These are phyloP conservation scores for Stylophora pistillata DNA, from an alignment of 64 coral and sea anemone genomes.

Conservation along the genomic window DNA sequence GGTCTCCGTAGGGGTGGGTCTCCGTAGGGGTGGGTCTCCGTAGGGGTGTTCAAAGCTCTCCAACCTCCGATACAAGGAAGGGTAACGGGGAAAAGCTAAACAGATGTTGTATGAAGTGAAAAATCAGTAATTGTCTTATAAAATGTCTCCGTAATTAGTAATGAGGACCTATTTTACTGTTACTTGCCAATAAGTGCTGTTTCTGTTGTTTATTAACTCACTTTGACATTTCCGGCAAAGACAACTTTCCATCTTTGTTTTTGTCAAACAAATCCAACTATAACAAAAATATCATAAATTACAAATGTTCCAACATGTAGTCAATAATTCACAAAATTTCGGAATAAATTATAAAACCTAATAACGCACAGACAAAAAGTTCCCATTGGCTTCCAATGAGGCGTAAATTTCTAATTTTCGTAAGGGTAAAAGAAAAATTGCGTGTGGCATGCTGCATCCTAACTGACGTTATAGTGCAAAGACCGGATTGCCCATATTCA, in stretches of 20 bases:
- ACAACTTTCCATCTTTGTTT: slow-evolving; percentile 41
- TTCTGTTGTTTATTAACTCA: background rate
- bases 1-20: too few species aligned
- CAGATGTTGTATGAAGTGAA: too few species aligned
- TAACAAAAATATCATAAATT: background rate
- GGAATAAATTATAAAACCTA: too few species aligned
- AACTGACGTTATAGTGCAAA: background rate
- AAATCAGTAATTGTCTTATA: too few species aligned
- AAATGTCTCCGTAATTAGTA: too few species aligned
- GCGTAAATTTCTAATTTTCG: background rate
- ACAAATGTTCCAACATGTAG: background rate
- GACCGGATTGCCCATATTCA: too few species aligned
- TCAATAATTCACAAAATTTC: background rate
- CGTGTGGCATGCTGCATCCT: background rate
- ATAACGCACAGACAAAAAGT: too few species aligned
- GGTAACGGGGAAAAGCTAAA: too few species aligned
- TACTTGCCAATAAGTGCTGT: background rate
- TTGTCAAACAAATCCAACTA: slow-evolving; percentile 31
- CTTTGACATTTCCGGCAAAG: slow-evolving; percentile 26
- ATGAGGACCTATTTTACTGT: too few species aligned
- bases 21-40: too few species aligned
- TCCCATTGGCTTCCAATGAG: background rate
- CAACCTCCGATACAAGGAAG: too few species aligned
- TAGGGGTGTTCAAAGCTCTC: too few species aligned
- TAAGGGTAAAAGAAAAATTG: background rate